A percentile compares a stretch with the other conserved stretches of the same genome.
phyloP scores from a whole-genome alignment of 2,113 vertebrate species.

The Melanostigma gelatinosum region DNA sequence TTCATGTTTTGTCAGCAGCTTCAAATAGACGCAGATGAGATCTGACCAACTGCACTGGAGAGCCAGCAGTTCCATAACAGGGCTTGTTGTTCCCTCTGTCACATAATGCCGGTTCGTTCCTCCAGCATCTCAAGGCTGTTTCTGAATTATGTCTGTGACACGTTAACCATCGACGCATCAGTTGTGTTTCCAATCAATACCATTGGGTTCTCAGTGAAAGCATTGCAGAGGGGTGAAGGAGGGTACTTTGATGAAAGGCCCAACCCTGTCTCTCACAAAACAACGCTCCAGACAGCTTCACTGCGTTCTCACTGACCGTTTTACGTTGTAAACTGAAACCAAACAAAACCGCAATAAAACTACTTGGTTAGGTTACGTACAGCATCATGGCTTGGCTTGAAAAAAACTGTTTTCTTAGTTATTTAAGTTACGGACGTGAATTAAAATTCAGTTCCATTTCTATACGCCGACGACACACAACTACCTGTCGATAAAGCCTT shows the following conservation, averaged over 20 bases:
- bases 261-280: too few species aligned
- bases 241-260: slow-evolving; percentile 5
- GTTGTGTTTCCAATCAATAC: slow-evolving; percentile 21
- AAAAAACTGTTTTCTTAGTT: too few species aligned
- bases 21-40: slow-evolving; percentile 18
- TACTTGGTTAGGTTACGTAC: too few species aligned
- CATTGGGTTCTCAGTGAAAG: background rate
- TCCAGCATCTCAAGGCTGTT: slow-evolving; percentile 16
- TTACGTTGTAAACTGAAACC: too few species aligned
- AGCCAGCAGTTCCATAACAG: background rate
- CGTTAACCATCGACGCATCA: background rate
- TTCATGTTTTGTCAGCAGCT: slow-evolving; percentile 40
- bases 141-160: background rate
- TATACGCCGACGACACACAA: too few species aligned
- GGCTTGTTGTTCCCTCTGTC: slow-evolving; percentile 15
- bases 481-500: too few species aligned
- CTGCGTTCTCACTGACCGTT: too few species aligned
- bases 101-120: background rate
- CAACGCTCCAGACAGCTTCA: too few species aligned
- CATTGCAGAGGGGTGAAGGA: background rate
- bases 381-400: too few species aligned
- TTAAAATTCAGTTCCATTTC: too few species aligned
- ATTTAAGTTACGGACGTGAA: too few species aligned
- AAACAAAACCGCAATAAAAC: too few species aligned
- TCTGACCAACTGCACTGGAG: slow-evolving; percentile 3